These are phyloP conservation scores for Drosophila tripunctata DNA, from an alignment of 2,888 invertebrate genomes.

Conservation along the genomic window DNA sequence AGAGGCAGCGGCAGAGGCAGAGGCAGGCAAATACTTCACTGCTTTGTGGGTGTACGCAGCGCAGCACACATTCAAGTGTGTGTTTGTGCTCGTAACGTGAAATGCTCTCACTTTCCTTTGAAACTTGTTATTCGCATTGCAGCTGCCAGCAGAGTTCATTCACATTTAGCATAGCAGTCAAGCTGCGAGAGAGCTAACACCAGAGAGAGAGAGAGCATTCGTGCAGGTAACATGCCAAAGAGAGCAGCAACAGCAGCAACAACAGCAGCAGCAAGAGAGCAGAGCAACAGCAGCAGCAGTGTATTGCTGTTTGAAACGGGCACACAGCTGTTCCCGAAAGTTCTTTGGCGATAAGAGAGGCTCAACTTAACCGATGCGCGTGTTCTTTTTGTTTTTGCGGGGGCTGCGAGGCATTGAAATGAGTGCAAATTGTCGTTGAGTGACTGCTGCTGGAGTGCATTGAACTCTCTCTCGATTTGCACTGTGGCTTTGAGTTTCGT, in stretches of 20 bases:
- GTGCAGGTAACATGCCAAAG: constrained; percentile 48
- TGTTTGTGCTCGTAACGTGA: constrained; percentile 44
- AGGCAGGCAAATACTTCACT: constrained; percentile 31
- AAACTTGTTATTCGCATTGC: constrained; percentile 82
- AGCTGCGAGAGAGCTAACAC: constrained; percentile 9
- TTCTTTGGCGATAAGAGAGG: constrained; percentile 46
- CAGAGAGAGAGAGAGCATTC: constrained; percentile 34
- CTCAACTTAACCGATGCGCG: constrained; percentile 40
- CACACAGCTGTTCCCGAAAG: constrained; percentile 78
- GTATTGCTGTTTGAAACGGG: constrained; percentile 33
- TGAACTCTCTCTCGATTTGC: constrained; percentile 59
- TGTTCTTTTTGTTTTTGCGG: constrained; percentile 28
- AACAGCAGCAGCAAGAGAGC: constrained; percentile 41
- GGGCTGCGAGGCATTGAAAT: constrained; percentile 64
- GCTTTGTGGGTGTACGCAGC: constrained; percentile 24
- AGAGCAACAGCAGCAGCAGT: constrained; percentile 9
- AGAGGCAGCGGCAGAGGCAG: neutral
- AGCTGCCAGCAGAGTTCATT: constrained; percentile 74
- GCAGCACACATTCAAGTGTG: constrained; percentile 4
- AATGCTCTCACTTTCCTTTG: constrained; percentile 84
- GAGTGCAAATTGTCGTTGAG: constrained; percentile 66
- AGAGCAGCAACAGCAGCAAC: constrained; percentile 25
- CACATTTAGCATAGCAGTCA: constrained; percentile 74
- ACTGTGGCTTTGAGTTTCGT: constrained; percentile 13
- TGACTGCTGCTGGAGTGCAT: constrained; percentile 58